Evolutionary conservation across 2,888 invertebrate genomes (phyloP).

Genomic region (Oxystoma pomonae): DNA sequence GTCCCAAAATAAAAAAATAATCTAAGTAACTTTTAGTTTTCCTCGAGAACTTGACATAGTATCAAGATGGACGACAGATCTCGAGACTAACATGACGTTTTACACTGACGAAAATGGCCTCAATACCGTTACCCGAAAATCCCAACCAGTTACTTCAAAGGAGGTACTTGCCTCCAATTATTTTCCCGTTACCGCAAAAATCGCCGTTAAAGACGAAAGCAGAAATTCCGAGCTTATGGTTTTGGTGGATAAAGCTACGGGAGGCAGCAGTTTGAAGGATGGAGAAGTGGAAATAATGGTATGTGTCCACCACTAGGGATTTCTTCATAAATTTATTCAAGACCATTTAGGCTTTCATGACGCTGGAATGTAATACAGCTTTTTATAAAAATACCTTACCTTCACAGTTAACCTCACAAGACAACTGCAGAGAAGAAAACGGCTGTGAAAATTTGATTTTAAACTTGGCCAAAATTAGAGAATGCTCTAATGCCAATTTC

Average conservation of each 20-base stretch:
- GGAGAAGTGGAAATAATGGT: conserved; percentile 64
- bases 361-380: too few species aligned
- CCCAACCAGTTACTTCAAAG: conserved; percentile 20
- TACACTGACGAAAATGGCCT: conserved; percentile 77
- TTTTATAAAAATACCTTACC: too few species aligned
- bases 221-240: conserved; percentile 50
- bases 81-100: conserved; percentile 50
- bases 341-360: too few species aligned
- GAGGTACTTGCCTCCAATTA: conserved; percentile 65
- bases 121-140: conserved; percentile 59
- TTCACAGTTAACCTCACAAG: too few species aligned
- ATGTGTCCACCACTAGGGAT: conserved; percentile 9
- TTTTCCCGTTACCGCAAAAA: conserved; percentile 68
- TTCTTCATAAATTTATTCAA: too few species aligned
- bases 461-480: too few species aligned
- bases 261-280: conserved; percentile 55
- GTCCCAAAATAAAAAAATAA: not conserved
- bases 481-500: too few species aligned
- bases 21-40: conserved; percentile 46
- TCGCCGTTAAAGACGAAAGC: conserved; percentile 51
- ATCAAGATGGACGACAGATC: conserved; percentile 51
- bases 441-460: too few species aligned
- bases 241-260: conserved; percentile 57
- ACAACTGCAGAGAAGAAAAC: too few species aligned
- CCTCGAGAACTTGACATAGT: conserved; percentile 67